phyloP scores from a whole-genome alignment of 2,113 vertebrate genomes.

The Trematomus loennbergii region DNA sequence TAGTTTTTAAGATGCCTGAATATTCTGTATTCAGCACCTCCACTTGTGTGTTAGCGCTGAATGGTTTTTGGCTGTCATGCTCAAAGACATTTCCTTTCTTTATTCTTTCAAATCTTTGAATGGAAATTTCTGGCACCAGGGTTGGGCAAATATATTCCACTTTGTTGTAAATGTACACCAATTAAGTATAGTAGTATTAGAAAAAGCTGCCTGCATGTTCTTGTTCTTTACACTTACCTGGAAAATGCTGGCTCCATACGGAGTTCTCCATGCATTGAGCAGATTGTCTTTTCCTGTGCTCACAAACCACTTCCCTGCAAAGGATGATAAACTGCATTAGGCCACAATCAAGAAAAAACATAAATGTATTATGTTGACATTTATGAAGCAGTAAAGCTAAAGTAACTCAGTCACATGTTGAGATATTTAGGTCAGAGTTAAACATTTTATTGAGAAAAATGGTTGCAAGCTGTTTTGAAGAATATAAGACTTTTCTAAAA shows the following conservation, averaged over 20 bases:
- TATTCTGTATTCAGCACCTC: not conserved
- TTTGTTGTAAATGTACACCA: no score
- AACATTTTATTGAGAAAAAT: no score
- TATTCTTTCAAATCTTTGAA: no score
- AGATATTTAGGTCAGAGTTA: no score
- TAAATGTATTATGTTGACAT: no score
- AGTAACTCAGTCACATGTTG: no score
- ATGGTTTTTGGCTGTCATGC: not conserved
- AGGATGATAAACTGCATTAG: constrained; percentile 33
- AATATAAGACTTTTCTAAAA: no score
- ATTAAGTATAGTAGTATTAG: no score
- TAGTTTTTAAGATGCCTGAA: not conserved
- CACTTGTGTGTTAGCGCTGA: not conserved
- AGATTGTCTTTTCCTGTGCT: constrained; percentile 99
- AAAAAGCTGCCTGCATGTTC: constrained; percentile 6
- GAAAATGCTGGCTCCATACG: constrained; percentile 98
- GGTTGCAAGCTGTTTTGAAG: no score
- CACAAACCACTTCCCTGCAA: constrained; percentile 97
- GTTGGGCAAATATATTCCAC: no score
- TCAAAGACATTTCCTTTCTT: not conserved
- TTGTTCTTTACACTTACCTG: constrained; percentile 83
- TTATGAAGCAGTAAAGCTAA: no score
- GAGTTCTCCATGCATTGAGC: constrained; percentile 96
- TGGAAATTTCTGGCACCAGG: no score
- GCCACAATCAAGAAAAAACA: not conserved